Conservation (phyloP, 2,797 vertebrate species). For the Anas flavirostris region DNA sequence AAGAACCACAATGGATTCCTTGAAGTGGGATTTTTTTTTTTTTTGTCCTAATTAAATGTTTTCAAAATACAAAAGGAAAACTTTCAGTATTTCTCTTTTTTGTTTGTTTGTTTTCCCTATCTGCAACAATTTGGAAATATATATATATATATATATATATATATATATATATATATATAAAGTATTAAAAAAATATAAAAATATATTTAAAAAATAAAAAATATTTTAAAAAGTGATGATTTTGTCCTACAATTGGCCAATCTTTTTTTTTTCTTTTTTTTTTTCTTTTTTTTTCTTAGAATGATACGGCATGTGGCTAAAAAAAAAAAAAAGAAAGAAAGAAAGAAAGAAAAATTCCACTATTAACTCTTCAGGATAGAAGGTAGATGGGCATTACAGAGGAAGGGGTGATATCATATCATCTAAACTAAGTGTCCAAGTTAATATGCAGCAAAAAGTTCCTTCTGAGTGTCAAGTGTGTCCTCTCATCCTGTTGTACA, state of each 20-base stretch:
- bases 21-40: not conserved
- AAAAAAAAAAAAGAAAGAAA: not conserved
- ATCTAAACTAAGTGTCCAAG: not conserved
- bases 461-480: not conserved
- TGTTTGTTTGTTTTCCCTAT: not conserved
- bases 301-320: not conserved
- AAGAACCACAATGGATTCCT: accelerated
- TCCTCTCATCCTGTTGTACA: not conserved
- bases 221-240: too few relatives aligned
- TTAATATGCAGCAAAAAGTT: not conserved
- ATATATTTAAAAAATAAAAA: not conserved
- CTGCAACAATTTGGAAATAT: not conserved
- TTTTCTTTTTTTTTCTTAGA: not conserved
- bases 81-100: not conserved
- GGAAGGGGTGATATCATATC: not conserved
- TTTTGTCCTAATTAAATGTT: not conserved
- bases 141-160: too few relatives aligned
- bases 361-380: not conserved
- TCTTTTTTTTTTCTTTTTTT: not conserved
- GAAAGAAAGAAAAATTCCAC: not conserved
- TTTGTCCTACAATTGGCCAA: not conserved
- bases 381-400: not conserved
- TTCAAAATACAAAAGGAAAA: not conserved
- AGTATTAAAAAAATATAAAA: too few relatives aligned
- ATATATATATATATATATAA: too few relatives aligned